Base-by-base conservation (phyloP, 1,140 invertebrate species). In the Helicorthomorpha holstii region DNA sequence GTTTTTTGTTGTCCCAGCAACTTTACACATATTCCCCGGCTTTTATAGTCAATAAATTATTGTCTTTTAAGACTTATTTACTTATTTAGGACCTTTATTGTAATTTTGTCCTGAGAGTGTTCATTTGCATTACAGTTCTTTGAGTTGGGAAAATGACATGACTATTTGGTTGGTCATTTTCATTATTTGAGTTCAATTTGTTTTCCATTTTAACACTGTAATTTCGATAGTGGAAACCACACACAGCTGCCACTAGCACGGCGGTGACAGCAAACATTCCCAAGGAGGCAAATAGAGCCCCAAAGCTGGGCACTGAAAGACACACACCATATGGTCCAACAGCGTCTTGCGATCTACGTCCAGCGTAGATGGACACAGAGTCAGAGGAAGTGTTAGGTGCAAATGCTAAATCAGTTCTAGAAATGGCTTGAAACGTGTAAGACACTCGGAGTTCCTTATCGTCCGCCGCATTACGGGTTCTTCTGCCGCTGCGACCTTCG, bases 381-480 rank as follows among this genome's bases (percentile, higher is more conserved):
- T 34, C 29, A 34, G 29, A 34, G 7, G 29, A 7, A 16, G 16
- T 16, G 16, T 34, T 51, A 16, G 50, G 50, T 19, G 41, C 10
- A 51, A 51, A 51, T 24, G 50, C 50, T 7, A 51, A 26, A 51
- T 51, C 50, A 10, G 50, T 26, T 23, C 25, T 23, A 7, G 50
- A 51, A 10, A 51, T 44, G 24, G 50, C 50, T 21, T 22, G 7
- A 25, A 43, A 51, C 41, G 26, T 4, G 4, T 43, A 12, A 3
- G 50, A 21, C 22, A 51, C 50, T 4, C 38, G 26, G 16, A 24
- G 43, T 51, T 51, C 50, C 7, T 51, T 4, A 44, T 24, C 50
- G 4, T 7, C 12, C 2, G 38, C 12, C 2, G n/a, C 7, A 34
- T 4, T 25, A 10, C 29, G 29, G 16, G 26, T 25, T 4, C 21